Evolutionary conservation across 2,797 vertebrate species (phyloP).

Genomic region (Pempheris klunzingeri): DNA sequence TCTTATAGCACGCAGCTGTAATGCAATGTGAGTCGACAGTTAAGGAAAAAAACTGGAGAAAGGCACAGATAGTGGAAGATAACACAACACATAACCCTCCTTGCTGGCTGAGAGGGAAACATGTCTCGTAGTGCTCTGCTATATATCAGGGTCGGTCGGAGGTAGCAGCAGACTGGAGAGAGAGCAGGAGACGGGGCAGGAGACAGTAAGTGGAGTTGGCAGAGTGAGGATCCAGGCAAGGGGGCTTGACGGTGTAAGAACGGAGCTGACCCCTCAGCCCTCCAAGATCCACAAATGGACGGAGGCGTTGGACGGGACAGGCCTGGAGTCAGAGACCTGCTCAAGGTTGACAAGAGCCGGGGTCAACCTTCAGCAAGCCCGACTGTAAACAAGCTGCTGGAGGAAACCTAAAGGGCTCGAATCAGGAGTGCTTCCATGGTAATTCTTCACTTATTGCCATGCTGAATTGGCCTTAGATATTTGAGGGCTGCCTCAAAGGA

Average conservation of each 20-base stretch:
- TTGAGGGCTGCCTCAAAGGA: conserved; percentile 67
- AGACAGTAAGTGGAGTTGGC: conserved; percentile 83
- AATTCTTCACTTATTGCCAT: conserved; percentile 77
- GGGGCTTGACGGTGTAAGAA: conserved; percentile 78
- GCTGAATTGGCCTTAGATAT: conserved; percentile 66
- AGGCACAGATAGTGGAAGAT: conserved; percentile 76
- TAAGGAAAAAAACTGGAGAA: conserved; percentile 60
- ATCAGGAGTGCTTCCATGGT: conserved; percentile 73
- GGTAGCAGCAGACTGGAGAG: conserved; percentile 75
- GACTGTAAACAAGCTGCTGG: conserved; percentile 81
- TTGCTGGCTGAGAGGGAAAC: conserved; percentile 78
- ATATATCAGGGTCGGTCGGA: conserved; percentile 73
- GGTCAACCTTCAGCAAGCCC: conserved; percentile 77
- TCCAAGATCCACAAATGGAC: conserved; percentile 77
- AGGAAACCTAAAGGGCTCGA: conserved; percentile 75
- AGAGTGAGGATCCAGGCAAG: conserved; percentile 81
- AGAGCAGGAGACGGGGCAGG: conserved; percentile 73
- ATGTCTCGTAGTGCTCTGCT: conserved; percentile 73
- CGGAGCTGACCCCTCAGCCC: conserved; percentile 78
- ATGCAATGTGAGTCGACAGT: conserved; percentile 87
- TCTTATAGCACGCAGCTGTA: conserved; percentile 79
- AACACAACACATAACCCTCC: conserved; percentile 76
- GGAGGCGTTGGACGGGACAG: conserved; percentile 79
- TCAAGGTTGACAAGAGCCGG: conserved; percentile 82
- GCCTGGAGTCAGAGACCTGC: conserved; percentile 83